Evolutionary conservation across 2,113 vertebrate genomes (phyloP).

Genomic region (Halcyon senegalensis): DNA sequence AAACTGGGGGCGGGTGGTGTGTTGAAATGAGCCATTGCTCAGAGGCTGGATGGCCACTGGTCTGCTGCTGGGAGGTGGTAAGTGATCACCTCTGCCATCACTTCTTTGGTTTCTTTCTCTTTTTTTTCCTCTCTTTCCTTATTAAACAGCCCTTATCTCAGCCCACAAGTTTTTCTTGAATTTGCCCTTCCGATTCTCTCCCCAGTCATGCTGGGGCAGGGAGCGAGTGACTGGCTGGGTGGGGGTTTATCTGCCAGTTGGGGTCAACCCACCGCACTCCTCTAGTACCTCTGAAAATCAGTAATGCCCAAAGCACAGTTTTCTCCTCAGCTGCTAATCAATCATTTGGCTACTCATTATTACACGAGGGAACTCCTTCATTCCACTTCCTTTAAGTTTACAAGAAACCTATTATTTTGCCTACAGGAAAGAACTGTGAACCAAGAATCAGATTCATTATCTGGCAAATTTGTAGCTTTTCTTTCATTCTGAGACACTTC

Average conservation of each 20-base stretch:
- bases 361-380: neutral
- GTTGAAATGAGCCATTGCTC: neutral
- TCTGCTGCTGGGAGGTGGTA: neutral
- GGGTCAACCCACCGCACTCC: neutral
- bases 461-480: slow-evolving; percentile 47
- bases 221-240: neutral
- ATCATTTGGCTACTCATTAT: slow-evolving; percentile 17
- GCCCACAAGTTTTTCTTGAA: neutral
- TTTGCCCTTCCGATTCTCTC: neutral
- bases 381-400: slow-evolving; percentile 58
- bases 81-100: neutral
- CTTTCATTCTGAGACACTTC: slow-evolving; percentile 63
- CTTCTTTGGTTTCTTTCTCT: neutral
- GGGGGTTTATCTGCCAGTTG: neutral
- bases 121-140: neutral
- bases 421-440: slow-evolving; percentile 53
- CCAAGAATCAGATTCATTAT: neutral
- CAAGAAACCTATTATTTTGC: slow-evolving; percentile 48
- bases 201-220: accelerated
- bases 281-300: neutral
- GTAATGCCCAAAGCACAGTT: neutral
- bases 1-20: neutral
- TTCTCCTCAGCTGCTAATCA: neutral
- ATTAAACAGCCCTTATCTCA: neutral
- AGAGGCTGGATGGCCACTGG: neutral